Percentiles rank a stretch among this genome's conserved stretches.
Evolutionary conservation across 2,888 invertebrate species (phyloP).

Genomic region (Matsumyia berberina): DNA sequence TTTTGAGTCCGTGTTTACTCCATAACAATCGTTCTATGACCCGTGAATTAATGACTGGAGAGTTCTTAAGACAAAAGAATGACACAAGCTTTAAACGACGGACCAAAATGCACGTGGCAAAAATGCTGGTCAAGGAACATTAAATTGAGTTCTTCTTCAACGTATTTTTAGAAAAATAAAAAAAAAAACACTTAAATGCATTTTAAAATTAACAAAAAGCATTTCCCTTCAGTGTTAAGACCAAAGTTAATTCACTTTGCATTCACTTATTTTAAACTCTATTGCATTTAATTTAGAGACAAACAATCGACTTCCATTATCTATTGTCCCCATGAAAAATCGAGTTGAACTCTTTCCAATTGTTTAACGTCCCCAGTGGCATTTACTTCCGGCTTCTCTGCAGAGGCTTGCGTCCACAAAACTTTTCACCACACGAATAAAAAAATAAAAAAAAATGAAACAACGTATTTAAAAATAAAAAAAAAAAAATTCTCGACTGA

Average conservation of each 20-base stretch:
- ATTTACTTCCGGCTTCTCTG: constrained; percentile 51
- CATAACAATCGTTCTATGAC: too few species aligned
- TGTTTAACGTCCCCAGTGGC: constrained; percentile 52
- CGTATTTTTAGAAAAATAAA: neutral
- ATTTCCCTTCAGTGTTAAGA: neutral
- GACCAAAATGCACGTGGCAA: too few species aligned
- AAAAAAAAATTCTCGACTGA: constrained; percentile 22
- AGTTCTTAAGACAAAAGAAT: too few species aligned
- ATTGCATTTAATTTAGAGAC: constrained; percentile 27
- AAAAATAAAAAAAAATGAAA: constrained; percentile 17
- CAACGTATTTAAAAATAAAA: constrained; percentile 1
- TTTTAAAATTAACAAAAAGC: too few species aligned
- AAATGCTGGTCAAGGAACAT: too few species aligned
- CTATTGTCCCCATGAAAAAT: constrained; percentile 50
- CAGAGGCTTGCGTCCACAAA: constrained; percentile 24
- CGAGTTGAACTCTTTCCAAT: constrained; percentile 57
- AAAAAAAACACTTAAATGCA: neutral
- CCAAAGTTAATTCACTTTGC: constrained; percentile 41
- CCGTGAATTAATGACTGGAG: too few species aligned
- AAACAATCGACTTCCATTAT: constrained; percentile 57
- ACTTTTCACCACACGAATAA: constrained; percentile 15
- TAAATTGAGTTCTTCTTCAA: too few species aligned
- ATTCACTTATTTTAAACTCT: constrained; percentile 56
- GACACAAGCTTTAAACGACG: too few species aligned
- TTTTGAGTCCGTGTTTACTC: too few species aligned